Conservation (phyloP, 2,797 vertebrate genomes). For the Takifugu ocellatus region DNA sequence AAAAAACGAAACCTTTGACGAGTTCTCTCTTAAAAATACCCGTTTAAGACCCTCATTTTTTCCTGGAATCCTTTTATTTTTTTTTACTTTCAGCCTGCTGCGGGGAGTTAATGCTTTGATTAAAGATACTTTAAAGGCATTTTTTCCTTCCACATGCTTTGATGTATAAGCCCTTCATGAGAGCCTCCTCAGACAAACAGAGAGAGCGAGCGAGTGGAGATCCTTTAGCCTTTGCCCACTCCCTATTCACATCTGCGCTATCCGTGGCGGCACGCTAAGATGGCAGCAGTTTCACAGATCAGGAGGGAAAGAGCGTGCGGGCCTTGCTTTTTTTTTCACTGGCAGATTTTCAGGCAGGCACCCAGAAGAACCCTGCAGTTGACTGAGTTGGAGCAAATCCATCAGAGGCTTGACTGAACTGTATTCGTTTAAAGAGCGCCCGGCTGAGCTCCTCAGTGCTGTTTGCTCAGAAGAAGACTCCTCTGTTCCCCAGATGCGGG, state of each 20-base stretch:
- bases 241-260: conserved; percentile 8
- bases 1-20: conserved; percentile 48
- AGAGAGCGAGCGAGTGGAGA: conserved; percentile 18
- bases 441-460: conserved; percentile 33
- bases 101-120: conserved; percentile 14
- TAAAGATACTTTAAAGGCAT: conserved; percentile 7
- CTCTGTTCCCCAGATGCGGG: conserved; percentile 41
- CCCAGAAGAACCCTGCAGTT: background rate
- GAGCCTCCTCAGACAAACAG: conserved; percentile 5
- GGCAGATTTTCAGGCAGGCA: conserved; percentile 7
- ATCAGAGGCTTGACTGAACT: conserved; percentile 20
- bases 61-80: background rate
- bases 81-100: conserved; percentile 1
- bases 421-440: conserved; percentile 23
- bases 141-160: conserved; percentile 16
- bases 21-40: conserved; percentile 28
- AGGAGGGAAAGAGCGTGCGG: conserved; percentile 9
- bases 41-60: conserved; percentile 1
- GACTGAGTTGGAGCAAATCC: background rate
- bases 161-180: conserved; percentile 20
- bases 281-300: conserved; percentile 10
- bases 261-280: conserved; percentile 2
- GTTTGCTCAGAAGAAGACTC: conserved; percentile 46
- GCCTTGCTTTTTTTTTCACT: conserved; percentile 2
- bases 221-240: conserved; percentile 18